Conservation (phyloP, 2,888 invertebrate species). For the Diploptera punctata region DNA sequence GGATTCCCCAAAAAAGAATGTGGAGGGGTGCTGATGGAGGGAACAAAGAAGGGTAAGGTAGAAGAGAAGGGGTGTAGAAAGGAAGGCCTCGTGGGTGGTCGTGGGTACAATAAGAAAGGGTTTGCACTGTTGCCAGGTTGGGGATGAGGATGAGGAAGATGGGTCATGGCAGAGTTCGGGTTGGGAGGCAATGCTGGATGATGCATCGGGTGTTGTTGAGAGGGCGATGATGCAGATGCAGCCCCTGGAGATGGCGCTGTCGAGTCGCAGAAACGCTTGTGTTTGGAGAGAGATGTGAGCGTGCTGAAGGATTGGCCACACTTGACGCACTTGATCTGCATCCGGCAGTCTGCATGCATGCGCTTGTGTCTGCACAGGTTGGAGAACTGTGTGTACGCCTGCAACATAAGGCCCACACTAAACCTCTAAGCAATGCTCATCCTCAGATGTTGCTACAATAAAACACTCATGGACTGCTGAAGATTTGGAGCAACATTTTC, state of each 20-base stretch:
- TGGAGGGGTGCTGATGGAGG: slow-evolving; percentile 49
- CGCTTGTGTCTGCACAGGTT: slow-evolving; percentile 99
- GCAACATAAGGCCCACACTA: slow-evolving; percentile 50
- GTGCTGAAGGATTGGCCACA: slow-evolving; percentile 94
- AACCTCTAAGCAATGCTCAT: slow-evolving; percentile 5
- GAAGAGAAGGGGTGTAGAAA: slow-evolving; percentile 63
- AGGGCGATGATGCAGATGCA: slow-evolving; percentile 40
- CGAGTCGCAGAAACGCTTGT: slow-evolving; percentile 95
- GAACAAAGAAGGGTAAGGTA: no score
- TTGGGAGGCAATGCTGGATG: slow-evolving; percentile 15
- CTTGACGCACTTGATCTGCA: slow-evolving; percentile 92
- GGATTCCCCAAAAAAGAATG: slow-evolving; percentile 66
- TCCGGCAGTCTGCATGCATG: slow-evolving; percentile 96
- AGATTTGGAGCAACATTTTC: no score
- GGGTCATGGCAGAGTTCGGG: slow-evolving; percentile 19
- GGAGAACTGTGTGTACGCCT: slow-evolving; percentile 98
- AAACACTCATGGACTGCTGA: no score
- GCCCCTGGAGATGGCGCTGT: slow-evolving; percentile 51
- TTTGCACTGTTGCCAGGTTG: slow-evolving; percentile 44
- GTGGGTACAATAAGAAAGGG: slow-evolving; percentile 74
- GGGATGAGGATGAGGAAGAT: slow-evolving; percentile 40
- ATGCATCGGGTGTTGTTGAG: slow-evolving; percentile 58
- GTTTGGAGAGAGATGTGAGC: slow-evolving; percentile 90
- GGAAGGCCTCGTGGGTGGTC: slow-evolving; percentile 61
- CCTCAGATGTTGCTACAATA: neutral